Evolutionary conservation across 2,113 vertebrate species (phyloP).

Genomic region (Scatophagus argus): DNA sequence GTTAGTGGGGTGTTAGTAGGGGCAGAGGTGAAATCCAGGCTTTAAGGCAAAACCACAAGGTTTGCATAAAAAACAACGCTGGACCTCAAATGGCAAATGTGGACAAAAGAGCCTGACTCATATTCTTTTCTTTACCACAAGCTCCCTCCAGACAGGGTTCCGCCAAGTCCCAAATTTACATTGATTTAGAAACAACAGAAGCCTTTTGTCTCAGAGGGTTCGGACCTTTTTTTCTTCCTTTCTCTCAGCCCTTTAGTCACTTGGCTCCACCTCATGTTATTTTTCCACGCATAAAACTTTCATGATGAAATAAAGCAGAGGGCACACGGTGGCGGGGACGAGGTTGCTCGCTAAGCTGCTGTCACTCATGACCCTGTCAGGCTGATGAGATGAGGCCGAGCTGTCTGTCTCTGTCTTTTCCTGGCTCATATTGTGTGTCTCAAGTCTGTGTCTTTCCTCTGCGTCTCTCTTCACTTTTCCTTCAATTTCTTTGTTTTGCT

Average conservation of each 20-base stretch:
- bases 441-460: neutral
- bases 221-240: slow-evolving; percentile 20
- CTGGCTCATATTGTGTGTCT: neutral
- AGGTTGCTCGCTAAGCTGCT: slow-evolving; percentile 50
- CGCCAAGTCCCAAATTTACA: slow-evolving; percentile 78
- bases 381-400: slow-evolving; percentile 36
- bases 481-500: neutral
- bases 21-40: slow-evolving; percentile 63
- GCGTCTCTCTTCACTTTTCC: neutral
- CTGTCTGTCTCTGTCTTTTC: neutral
- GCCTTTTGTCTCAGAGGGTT: slow-evolving; percentile 77
- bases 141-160: slow-evolving; percentile 56
- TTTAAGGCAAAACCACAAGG: slow-evolving; percentile 45
- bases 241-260: slow-evolving; percentile 53
- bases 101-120: slow-evolving; percentile 59
- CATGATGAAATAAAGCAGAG: slow-evolving; percentile 78
- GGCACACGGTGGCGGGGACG: slow-evolving; percentile 17
- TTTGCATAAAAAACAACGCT: slow-evolving; percentile 55
- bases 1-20: slow-evolving; percentile 29
- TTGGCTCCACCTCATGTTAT: slow-evolving; percentile 76
- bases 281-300: slow-evolving; percentile 80
- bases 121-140: slow-evolving; percentile 70
- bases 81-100: slow-evolving; percentile 56
- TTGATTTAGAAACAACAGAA: slow-evolving; percentile 80
- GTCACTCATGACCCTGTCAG: slow-evolving; percentile 59